Base-by-base conservation (phyloP, 2,888 invertebrate genomes). In the Drosophila flavopinicola region DNA sequence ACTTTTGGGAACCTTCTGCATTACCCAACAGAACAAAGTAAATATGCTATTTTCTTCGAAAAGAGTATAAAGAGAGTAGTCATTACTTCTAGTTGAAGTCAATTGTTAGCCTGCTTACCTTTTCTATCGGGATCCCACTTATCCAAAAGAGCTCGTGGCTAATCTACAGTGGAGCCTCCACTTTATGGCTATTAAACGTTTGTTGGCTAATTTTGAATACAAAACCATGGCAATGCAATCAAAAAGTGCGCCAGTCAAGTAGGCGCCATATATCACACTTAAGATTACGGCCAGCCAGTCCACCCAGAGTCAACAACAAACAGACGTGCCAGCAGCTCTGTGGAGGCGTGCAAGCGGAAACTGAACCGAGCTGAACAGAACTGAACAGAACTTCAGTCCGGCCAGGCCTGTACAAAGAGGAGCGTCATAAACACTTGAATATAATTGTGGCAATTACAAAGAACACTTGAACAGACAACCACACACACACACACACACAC, bases 371-470 rank as follows among this genome's bases (percentile, higher is more conserved):
- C n/a, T n/a, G n/a, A n/a, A n/a, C n/a, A n/a, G n/a, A 48, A 29
- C 41, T 37, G 27, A 33, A 38, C 44, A 39, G 37, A n/a, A n/a
- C n/a, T n/a, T n/a, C n/a, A n/a, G n/a, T 11, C 45, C 38, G 32
- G 38, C 32, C 37, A 33, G 32, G 48, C 13, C 23, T 27, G 29
- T 13, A 48, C 24, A 44, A 20, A 32, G 37, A 61, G 61, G 44
- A 52, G 42, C 30, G 29, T 23, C 63, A 66, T 67, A 66, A 78
- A 61, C 76, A 80, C 78, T 80, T 75, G 65, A 75, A 78, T 65
- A 63, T 78, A 80, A 78, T 78, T 80, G 72, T 59, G 60, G 69
- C 65, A 80, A 80, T 78, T 78, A 78, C 68, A 58, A 47, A 59
- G 52, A 58, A 23, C 54, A 58, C 61, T 74, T 59, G 47, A 52